phyloP scores from a whole-genome alignment of 23 tunicate genomes.

The Corella eumyota region DNA sequence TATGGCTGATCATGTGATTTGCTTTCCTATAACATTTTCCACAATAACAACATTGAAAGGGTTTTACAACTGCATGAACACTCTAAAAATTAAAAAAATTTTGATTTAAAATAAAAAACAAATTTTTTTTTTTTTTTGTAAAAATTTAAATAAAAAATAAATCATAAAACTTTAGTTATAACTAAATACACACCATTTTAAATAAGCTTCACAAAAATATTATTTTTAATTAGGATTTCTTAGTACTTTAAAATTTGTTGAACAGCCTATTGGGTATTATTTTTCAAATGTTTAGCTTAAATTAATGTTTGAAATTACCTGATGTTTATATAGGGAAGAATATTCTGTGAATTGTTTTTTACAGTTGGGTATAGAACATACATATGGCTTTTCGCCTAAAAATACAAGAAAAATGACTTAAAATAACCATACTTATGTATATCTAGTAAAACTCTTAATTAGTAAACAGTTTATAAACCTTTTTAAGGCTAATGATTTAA shows the following conservation, averaged over 20 bases:
- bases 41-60: conserved; percentile 46
- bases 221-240: too few species aligned
- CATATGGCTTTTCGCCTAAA: conserved; percentile 81
- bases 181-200: too few species aligned
- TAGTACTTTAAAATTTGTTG: too few species aligned
- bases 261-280: too few species aligned
- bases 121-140: too few species aligned
- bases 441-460: too few species aligned
- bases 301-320: conserved; percentile 17
- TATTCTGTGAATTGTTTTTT: conserved; percentile 75
- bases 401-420: too few species aligned
- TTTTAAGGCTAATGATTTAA: too few species aligned
- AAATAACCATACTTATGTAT: too few species aligned
- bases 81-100: conserved; percentile 12
- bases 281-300: neutral
- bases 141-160: neutral
- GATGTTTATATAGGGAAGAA: conserved; percentile 79
- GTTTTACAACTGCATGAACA: conserved; percentile 45
- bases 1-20: conserved; percentile 21
- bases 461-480: too few species aligned
- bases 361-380: conserved; percentile 35
- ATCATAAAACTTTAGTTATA: too few species aligned
- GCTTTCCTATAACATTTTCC: conserved; percentile 33
- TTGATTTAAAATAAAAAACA: neutral
- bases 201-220: too few species aligned